phyloP scores from a whole-genome alignment of 1,140 invertebrate species.

The Ceratina australensis region DNA sequence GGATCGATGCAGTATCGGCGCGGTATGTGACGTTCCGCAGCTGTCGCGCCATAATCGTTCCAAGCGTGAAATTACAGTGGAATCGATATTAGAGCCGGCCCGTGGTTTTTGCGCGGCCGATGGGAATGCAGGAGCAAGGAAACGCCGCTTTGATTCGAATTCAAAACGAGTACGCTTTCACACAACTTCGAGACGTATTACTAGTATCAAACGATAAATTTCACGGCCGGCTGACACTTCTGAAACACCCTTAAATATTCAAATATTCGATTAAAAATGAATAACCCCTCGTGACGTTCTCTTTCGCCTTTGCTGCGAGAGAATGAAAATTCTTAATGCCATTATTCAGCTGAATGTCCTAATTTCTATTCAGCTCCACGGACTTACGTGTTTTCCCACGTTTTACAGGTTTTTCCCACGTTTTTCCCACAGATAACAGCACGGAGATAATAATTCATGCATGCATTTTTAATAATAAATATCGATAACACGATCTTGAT shows the following conservation, averaged over 20 bases:
- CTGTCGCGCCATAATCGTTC: slow-evolving; percentile 62
- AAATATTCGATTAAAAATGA: too few species aligned
- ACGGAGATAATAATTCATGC: too few species aligned
- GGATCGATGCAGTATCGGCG: slow-evolving; percentile 26
- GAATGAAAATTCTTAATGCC: too few species aligned
- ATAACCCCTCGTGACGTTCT: too few species aligned
- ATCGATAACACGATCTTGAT: too few species aligned
- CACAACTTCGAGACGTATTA: background rate
- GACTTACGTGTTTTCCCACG: too few species aligned
- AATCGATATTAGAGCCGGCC: slow-evolving; percentile 56
- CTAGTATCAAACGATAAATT: background rate
- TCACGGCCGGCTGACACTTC: background rate
- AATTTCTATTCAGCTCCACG: too few species aligned
- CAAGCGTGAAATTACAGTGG: slow-evolving; percentile 62
- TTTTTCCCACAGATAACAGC: too few species aligned
- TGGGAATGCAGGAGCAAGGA: slow-evolving; percentile 53
- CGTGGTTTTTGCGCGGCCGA: slow-evolving; percentile 49
- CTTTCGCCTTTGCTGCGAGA: too few species aligned
- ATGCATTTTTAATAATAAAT: too few species aligned
- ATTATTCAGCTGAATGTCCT: too few species aligned
- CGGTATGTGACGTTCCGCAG: slow-evolving; percentile 58
- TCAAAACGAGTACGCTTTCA: background rate
- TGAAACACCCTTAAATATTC: background rate
- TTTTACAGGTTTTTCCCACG: too few species aligned
- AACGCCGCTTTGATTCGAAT: slow-evolving; percentile 30